phyloP scores from a whole-genome alignment of 2,888 invertebrate species.

The Parnassius apollo region DNA sequence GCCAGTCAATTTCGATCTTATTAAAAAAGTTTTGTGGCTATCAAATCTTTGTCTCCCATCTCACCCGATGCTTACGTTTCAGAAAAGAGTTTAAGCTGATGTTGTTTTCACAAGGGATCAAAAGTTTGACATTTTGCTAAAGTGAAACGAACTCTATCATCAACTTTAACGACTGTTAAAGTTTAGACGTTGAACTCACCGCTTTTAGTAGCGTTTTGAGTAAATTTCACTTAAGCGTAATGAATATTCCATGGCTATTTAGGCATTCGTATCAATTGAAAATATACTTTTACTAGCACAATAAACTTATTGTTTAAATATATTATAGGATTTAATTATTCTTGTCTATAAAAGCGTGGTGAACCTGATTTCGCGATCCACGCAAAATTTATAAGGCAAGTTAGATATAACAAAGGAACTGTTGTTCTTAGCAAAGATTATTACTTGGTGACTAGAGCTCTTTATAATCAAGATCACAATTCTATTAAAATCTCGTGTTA shows the following conservation, averaged over 20 bases:
- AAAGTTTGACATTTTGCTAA: slow-evolving; percentile 44
- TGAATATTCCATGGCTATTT: slow-evolving; percentile 31
- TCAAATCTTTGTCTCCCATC: slow-evolving; percentile 27
- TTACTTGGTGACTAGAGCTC: background rate
- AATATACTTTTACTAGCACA: background rate
- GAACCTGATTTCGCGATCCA: slow-evolving; percentile 16
- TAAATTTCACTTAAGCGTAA: slow-evolving; percentile 34
- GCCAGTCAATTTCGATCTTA: slow-evolving; percentile 45
- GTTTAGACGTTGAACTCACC: slow-evolving; percentile 51
- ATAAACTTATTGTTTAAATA: slow-evolving; percentile 9
- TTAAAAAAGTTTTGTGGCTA: slow-evolving; percentile 41
- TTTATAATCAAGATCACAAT: too few relatives aligned
- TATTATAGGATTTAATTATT: slow-evolving; percentile 12
- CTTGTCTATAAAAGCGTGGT: slow-evolving; percentile 12
- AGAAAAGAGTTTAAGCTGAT: slow-evolving; percentile 46
- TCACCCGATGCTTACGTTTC: slow-evolving; percentile 33
- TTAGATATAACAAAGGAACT: slow-evolving; percentile 23
- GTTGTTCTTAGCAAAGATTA: slow-evolving; percentile 17
- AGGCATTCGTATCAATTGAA: background rate
- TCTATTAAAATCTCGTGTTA: too few relatives aligned
- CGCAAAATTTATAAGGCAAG: slow-evolving; percentile 15
- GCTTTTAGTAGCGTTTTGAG: slow-evolving; percentile 47
- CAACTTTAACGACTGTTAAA: slow-evolving; percentile 60
- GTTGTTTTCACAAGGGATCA: slow-evolving; percentile 60
- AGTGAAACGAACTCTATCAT: slow-evolving; percentile 57